Evolutionary conservation across 2,797 vertebrate species (phyloP).

Genomic region (Eremophila alpestris): DNA sequence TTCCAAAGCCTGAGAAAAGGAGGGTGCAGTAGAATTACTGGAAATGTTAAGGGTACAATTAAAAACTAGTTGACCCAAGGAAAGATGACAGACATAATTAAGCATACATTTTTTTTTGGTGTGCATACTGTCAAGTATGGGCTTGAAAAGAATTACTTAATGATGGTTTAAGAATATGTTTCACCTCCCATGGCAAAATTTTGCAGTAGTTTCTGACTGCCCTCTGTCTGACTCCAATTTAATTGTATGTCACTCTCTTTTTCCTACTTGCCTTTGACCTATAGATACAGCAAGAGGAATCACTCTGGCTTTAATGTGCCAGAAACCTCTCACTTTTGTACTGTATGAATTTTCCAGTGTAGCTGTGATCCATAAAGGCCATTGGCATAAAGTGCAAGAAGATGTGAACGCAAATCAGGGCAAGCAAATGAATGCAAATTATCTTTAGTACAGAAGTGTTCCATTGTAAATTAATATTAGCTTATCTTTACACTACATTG

Average conservation of each 20-base stretch:
- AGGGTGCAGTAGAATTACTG: conserved; percentile 21
- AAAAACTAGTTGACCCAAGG: conserved; percentile 10
- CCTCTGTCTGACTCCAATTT: neutral
- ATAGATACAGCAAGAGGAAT: conserved; percentile 1
- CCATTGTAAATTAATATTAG: conserved; percentile 45
- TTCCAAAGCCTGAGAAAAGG: neutral
- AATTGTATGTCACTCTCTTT: neutral
- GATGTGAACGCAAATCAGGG: conserved; percentile 13
- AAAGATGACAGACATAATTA: conserved; percentile 30
- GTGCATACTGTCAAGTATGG: neutral
- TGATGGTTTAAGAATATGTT: neutral
- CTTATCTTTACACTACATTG: conserved; percentile 38
- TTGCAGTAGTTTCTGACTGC: neutral
- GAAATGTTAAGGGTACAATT: conserved; percentile 39
- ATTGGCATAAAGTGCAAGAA: neutral
- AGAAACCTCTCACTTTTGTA: neutral
- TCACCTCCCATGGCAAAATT: neutral
- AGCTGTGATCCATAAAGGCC: neutral
- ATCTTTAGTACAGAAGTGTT: conserved; percentile 11
- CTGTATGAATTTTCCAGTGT: neutral
- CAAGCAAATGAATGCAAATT: conserved; percentile 34
- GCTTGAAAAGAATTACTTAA: conserved; percentile 27
- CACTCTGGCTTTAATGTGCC: neutral
- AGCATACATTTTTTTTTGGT: neutral
- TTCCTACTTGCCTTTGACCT: neutral